Evolutionary conservation across 2,113 vertebrate genomes (phyloP).

Genomic region (Ursus arctos): DNA sequence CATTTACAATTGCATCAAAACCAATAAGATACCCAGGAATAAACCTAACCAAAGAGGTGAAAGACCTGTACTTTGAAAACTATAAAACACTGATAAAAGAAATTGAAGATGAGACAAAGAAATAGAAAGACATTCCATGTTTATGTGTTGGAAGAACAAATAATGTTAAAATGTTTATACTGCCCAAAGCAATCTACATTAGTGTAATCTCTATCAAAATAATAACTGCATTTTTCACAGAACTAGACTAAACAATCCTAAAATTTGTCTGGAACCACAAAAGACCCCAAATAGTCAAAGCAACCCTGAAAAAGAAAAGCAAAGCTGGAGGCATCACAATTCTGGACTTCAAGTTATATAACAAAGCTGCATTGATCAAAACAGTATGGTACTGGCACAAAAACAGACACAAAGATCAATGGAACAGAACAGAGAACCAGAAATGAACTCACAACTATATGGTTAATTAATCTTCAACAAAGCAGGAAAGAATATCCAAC

Average conservation of each 20-base stretch:
- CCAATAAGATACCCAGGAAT: not conserved
- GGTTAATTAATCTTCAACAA: not conserved
- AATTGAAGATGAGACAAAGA: not conserved
- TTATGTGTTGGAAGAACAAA: not conserved
- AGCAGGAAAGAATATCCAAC: not conserved
- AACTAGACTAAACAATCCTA: not conserved
- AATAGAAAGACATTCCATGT: not conserved
- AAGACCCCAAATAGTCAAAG: not conserved
- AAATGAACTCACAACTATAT: not conserved
- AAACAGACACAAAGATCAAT: not conserved
- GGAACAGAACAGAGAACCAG: not conserved
- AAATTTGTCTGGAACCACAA: not conserved
- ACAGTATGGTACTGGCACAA: not conserved
- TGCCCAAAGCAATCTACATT: not conserved
- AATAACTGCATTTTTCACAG: not conserved
- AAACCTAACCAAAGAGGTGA: not conserved
- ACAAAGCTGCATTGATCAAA: not conserved
- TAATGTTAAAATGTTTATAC: not conserved
- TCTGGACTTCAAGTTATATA: not conserved
- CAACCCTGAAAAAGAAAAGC: not conserved
- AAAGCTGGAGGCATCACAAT: not conserved
- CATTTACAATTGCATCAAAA: not conserved
- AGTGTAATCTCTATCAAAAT: not conserved
- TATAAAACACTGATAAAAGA: not conserved
- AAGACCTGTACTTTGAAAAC: not conserved